Conservation (phyloP, 2,797 vertebrate species). For the Ptychadena robeensis region DNA sequence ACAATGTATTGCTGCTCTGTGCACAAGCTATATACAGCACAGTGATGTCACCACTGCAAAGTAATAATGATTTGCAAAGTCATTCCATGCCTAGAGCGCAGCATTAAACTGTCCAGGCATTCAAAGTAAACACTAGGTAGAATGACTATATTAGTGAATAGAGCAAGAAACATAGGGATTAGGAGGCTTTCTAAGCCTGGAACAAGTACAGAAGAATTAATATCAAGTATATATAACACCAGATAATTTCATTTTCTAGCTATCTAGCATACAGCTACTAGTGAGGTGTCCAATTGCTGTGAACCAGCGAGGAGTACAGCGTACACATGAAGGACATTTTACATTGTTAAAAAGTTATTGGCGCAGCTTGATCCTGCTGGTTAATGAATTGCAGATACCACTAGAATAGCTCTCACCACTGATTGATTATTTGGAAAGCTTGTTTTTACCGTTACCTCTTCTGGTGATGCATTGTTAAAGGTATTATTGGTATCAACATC, state of each 20-base stretch:
- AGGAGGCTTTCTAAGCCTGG: neutral
- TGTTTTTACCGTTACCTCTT: neutral
- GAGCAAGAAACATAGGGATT: neutral
- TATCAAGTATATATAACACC: neutral
- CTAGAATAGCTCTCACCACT: neutral
- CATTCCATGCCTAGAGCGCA: no score
- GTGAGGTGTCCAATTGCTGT: neutral
- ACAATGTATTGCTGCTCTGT: no score
- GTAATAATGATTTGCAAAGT: no score
- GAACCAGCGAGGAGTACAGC: neutral
- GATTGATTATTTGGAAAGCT: neutral
- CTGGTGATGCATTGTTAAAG: neutral
- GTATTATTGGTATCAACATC: neutral
- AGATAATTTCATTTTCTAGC: neutral
- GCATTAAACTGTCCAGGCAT: no score
- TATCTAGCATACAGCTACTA: neutral
- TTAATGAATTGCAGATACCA: neutral
- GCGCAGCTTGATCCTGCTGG: neutral
- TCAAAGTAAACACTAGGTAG: no score
- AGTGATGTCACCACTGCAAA: no score
- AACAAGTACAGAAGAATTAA: neutral
- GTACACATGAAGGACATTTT: neutral
- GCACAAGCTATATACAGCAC: no score
- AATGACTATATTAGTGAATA: neutral
- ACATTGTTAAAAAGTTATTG: slow-evolving; percentile 10